Conservation (phyloP, 2,113 vertebrate genomes). For the Asarcornis scutulata region DNA sequence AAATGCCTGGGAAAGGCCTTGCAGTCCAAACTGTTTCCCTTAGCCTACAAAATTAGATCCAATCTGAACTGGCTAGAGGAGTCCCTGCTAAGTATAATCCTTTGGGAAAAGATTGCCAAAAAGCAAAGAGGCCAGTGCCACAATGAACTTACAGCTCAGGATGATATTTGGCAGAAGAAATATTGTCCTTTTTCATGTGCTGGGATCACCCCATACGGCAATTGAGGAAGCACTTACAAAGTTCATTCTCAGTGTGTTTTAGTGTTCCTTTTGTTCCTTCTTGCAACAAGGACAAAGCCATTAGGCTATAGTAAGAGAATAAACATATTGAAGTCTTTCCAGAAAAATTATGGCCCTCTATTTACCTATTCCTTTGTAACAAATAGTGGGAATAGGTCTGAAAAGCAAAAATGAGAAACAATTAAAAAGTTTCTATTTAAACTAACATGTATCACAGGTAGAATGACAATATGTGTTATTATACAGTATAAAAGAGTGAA, state of each 20-base stretch:
- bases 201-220: not conserved
- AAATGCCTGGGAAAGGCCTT: not conserved
- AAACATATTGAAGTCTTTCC: not conserved
- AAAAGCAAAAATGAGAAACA: not conserved
- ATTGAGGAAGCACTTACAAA: not conserved
- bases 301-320: not conserved
- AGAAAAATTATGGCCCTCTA: not conserved
- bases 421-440: not conserved
- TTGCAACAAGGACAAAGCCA: not conserved
- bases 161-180: not conserved
- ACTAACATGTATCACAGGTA: not conserved
- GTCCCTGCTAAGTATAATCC: not conserved
- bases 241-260: not conserved
- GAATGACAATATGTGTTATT: not conserved
- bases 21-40: not conserved
- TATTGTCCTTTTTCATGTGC: rapidly evolving
- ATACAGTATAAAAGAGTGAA: not conserved
- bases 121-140: not conserved
- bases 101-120: not conserved
- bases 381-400: not conserved
- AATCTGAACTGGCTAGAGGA: not conserved
- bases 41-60: not conserved
- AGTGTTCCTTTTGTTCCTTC: not conserved
- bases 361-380: not conserved
- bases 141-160: not conserved